These are phyloP conservation scores for Paratilapia polleni DNA, from an alignment of 2,113 vertebrate genomes.

Conservation along the genomic window DNA sequence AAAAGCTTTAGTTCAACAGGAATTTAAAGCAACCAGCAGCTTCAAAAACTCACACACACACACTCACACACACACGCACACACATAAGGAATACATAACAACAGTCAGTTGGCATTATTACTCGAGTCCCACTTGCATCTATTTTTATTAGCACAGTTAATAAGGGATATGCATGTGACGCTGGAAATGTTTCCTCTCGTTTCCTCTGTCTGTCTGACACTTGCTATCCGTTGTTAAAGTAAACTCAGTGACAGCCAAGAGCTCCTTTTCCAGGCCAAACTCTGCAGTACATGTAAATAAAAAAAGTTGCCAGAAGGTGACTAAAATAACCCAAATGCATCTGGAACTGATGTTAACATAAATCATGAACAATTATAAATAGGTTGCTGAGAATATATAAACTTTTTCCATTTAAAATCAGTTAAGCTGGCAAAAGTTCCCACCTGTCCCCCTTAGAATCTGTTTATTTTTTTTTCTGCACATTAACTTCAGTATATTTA, in stretches of 20 bases:
- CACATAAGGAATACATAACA: slow-evolving; percentile 14
- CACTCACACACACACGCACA: background rate
- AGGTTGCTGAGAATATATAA: fast-evolving
- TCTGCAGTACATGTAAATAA: background rate
- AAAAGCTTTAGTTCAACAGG: slow-evolving; percentile 15
- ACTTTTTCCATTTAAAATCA: background rate
- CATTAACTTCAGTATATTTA: background rate
- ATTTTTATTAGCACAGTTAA: slow-evolving; percentile 57
- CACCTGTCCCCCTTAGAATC: background rate
- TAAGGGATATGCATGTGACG: slow-evolving; percentile 14
- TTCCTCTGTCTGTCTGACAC: slow-evolving; percentile 18
- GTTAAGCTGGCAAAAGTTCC: background rate
- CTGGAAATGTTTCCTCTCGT: slow-evolving; percentile 20
- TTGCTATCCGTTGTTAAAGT: background rate
- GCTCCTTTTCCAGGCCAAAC: background rate
- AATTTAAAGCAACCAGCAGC: background rate
- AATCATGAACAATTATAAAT: background rate
- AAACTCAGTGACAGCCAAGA: background rate
- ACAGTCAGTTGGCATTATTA: slow-evolving; percentile 27
- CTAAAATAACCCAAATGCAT: background rate
- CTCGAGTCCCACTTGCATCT: slow-evolving; percentile 34
- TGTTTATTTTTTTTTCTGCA: fast-evolving
- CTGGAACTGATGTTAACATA: background rate
- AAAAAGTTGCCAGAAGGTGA: background rate
- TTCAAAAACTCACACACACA: background rate